phyloP scores from a whole-genome alignment of 2,797 vertebrate species.

The Gadopsis bispinosus region DNA sequence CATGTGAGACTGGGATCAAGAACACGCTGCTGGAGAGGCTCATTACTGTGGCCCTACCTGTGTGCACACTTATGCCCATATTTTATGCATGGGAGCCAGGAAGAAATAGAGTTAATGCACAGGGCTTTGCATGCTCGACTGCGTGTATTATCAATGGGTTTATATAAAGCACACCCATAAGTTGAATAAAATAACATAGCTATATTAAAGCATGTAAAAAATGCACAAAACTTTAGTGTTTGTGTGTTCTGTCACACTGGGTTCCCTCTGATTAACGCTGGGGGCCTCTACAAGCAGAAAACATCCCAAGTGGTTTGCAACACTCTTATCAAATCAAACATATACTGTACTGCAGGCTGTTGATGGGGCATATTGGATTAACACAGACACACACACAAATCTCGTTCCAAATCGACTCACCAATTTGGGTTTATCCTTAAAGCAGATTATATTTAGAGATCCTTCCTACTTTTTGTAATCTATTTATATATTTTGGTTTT shows the following conservation, averaged over 20 bases:
- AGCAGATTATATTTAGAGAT: not conserved
- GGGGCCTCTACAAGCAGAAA: constrained; percentile 32
- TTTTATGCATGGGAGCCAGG: constrained; percentile 29
- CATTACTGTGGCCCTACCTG: constrained; percentile 66
- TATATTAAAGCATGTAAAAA: not conserved
- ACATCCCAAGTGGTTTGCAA: constrained; percentile 52
- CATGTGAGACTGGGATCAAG: constrained; percentile 58
- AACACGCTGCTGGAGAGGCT: constrained; percentile 58
- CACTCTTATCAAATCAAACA: constrained; percentile 57
- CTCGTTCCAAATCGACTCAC: not conserved
- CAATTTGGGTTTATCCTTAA: not conserved
- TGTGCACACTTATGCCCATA: constrained; percentile 24
- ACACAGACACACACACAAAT: constrained; percentile 27
- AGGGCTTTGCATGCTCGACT: constrained; percentile 11
- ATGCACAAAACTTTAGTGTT: constrained; percentile 4
- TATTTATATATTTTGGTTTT: not conserved
- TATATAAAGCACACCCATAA: not conserved
- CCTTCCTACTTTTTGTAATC: not conserved
- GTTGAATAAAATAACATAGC: constrained; percentile 6
- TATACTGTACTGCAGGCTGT: constrained; percentile 44
- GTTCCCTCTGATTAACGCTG: constrained; percentile 34
- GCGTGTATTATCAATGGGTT: not conserved
- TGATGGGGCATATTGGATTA: constrained; percentile 43
- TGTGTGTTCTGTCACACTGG: constrained; percentile 30
- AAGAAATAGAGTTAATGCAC: constrained; percentile 19